A percentile compares a stretch with the other conserved stretches of the same genome.
Conservation (phyloP, 2,113 vertebrate genomes). For the Anarrhichthys ocellatus region DNA sequence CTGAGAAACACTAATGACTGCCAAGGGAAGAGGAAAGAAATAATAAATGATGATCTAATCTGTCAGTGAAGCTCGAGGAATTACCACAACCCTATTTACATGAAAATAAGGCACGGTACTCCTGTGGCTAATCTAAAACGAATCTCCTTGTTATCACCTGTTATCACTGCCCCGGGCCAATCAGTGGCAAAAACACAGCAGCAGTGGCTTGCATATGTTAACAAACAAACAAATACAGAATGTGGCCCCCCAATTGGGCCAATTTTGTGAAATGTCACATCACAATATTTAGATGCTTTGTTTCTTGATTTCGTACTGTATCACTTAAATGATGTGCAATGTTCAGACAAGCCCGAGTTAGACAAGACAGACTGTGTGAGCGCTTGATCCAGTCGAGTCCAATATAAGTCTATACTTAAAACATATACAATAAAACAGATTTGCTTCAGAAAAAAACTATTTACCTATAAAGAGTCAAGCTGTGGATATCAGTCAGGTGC, state of each 20-base stretch:
- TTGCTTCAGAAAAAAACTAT: background rate
- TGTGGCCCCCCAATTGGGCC: background rate
- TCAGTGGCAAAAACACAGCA: slow-evolving; percentile 37
- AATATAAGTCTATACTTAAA: background rate
- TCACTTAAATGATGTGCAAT: background rate
- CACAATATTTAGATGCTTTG: background rate
- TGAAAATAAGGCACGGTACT: slow-evolving; percentile 40
- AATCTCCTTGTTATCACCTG: slow-evolving; percentile 45
- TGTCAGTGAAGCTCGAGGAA: slow-evolving; percentile 37
- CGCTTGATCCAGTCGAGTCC: background rate
- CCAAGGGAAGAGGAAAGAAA: background rate
- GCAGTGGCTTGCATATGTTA: slow-evolving; percentile 15
- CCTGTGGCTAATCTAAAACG: slow-evolving; percentile 25
- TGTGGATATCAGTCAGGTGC: background rate
- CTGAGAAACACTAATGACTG: slow-evolving; percentile 31
- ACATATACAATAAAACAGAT: background rate
- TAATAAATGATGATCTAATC: slow-evolving; percentile 37
- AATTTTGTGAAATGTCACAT: slow-evolving; percentile 49
- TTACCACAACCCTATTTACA: slow-evolving; percentile 48
- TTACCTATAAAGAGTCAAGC: background rate
- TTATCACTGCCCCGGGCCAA: slow-evolving; percentile 15
- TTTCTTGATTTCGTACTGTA: slow-evolving; percentile 2
- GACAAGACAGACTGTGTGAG: background rate
- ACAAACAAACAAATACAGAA: slow-evolving; percentile 43
- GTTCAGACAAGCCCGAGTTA: background rate